Percentiles rank a stretch among this genome's conserved stretches.
Evolutionary conservation across 2,113 vertebrate species (phyloP).

Genomic region (Marcusenius ussheri): DNA sequence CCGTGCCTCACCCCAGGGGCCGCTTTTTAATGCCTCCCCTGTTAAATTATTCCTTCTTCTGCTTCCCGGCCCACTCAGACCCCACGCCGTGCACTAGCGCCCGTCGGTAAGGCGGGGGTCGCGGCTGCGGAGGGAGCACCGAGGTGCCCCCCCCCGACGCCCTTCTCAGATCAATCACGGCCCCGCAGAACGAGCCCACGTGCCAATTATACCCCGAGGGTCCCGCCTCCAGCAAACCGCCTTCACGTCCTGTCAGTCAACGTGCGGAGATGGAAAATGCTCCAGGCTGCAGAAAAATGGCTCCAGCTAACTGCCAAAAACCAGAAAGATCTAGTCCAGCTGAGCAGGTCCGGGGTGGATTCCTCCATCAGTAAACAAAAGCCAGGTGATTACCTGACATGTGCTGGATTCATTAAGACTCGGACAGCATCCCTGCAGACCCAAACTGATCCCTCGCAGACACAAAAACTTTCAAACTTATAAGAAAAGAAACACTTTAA

Average conservation of each 20-base stretch:
- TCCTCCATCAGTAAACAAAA: background rate
- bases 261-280: background rate
- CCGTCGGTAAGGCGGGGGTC: constrained; percentile 16
- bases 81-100: constrained; percentile 24
- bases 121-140: constrained; percentile 17
- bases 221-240: background rate
- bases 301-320: background rate
- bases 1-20: background rate
- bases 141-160: constrained; percentile 20
- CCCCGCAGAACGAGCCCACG: background rate
- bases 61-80: constrained; percentile 11
- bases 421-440: background rate
- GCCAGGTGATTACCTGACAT: background rate
- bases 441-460: background rate
- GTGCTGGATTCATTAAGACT: background rate
- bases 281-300: background rate
- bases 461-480: background rate
- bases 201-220: background rate
- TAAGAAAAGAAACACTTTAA: background rate
- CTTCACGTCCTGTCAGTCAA: background rate
- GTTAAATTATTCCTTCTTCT: constrained; percentile 28
- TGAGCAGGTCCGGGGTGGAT: background rate
- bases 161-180: constrained; percentile 49
- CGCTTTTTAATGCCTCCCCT: constrained; percentile 17
- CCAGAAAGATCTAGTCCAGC: background rate